Evolutionary conservation across 2,797 vertebrate genomes (phyloP).

Genomic region (Pogonophryne albipinna): DNA sequence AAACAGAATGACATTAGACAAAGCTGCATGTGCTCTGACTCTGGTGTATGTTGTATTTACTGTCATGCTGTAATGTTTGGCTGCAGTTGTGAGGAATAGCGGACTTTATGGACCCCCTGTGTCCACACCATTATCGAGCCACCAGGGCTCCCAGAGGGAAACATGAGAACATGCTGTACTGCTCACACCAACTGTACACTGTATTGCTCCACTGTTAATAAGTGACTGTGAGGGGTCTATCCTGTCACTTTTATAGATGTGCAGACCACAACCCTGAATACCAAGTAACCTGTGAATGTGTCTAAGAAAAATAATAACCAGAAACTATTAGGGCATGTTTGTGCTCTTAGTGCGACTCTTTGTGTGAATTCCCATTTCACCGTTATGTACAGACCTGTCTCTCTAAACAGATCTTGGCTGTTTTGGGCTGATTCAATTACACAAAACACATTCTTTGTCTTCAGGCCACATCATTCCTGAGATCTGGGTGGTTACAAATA

Average conservation of each 20-base stretch:
- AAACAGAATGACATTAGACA: slow-evolving; percentile 3
- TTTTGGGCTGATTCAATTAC: slow-evolving; percentile 53
- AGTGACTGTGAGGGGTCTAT: background rate
- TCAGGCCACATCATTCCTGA: slow-evolving; percentile 43
- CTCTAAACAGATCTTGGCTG: slow-evolving; percentile 32
- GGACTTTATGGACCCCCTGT: slow-evolving; percentile 31
- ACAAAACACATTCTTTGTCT: slow-evolving; percentile 30
- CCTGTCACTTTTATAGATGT: background rate
- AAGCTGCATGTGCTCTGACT: slow-evolving; percentile 1
- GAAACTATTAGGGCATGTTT: background rate
- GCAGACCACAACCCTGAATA: background rate
- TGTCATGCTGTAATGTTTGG: slow-evolving; percentile 22
- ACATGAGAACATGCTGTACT: slow-evolving; percentile 44
- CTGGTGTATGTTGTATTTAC: slow-evolving; percentile 9
- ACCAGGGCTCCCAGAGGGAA: slow-evolving; percentile 16
- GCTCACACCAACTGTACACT: background rate
- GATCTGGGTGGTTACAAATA: slow-evolving; percentile 36
- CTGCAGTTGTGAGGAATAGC: slow-evolving; percentile 22
- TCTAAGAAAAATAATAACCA: slow-evolving; percentile 8
- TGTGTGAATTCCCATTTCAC: slow-evolving; percentile 30
- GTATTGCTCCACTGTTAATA: background rate
- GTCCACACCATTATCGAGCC: slow-evolving; percentile 23
- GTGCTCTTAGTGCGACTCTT: background rate
- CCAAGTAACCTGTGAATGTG: background rate
- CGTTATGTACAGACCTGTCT: slow-evolving; percentile 38